Conservation (phyloP, 2,888 invertebrate genomes). For the Himalopsyche kuldschensis region DNA sequence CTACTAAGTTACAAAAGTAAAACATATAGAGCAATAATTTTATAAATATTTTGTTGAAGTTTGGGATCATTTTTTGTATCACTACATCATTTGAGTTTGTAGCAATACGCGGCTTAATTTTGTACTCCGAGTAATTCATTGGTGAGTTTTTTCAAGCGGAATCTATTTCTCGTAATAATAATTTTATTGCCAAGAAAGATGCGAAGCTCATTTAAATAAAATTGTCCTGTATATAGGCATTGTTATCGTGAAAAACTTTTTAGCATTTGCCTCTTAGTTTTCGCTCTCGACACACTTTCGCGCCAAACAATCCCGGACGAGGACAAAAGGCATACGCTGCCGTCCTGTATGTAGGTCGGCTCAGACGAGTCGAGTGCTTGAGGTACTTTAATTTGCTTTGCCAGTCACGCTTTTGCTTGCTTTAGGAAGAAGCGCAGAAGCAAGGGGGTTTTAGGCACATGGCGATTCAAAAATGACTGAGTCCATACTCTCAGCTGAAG, state of each 20-base stretch:
- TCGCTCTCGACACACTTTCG: conserved; percentile 23
- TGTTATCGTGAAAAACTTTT: not conserved
- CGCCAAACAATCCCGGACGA: not conserved
- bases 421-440: not conserved
- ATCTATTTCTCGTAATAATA: too few relatives aligned
- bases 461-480: conserved; percentile 9
- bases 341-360: conserved; percentile 22
- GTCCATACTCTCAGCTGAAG: too few relatives aligned
- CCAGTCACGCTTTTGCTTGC: conserved; percentile 29
- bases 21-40: too few relatives aligned
- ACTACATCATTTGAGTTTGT: too few relatives aligned
- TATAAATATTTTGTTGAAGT: too few relatives aligned
- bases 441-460: not conserved
- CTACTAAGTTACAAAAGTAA: too few relatives aligned
- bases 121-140: too few relatives aligned
- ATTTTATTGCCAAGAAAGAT: not conserved
- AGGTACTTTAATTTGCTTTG: conserved; percentile 38
- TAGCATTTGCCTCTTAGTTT: conserved; percentile 18
- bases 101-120: too few relatives aligned
- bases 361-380: conserved; percentile 23
- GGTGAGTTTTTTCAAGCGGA: too few relatives aligned
- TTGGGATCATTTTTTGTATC: too few relatives aligned
- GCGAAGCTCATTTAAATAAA: not conserved
- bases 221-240: not conserved
- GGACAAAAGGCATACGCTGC: conserved; percentile 14